These are phyloP conservation scores for Pharmacophagus antenor DNA, from an alignment of 2,888 invertebrate genomes.

Conservation along the genomic window DNA sequence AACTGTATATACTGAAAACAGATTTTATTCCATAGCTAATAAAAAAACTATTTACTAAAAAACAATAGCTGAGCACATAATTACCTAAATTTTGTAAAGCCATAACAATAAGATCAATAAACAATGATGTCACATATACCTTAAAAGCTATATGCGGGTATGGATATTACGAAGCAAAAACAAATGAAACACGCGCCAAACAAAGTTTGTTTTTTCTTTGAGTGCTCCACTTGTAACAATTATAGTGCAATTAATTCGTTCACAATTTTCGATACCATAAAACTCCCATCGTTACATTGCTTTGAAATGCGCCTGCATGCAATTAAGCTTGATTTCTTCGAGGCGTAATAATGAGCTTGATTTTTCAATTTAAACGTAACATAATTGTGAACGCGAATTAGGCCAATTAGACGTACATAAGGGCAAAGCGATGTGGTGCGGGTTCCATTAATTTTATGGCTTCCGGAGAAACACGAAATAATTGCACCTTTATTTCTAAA, in stretches of 20 bases:
- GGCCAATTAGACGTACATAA: conserved; percentile 56
- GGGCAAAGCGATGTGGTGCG: conserved; percentile 50
- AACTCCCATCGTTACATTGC: conserved; percentile 28
- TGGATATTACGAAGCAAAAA: conserved; percentile 37
- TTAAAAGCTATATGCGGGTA: conserved; percentile 15
- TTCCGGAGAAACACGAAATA: conserved; percentile 62
- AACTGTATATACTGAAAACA: too few relatives aligned
- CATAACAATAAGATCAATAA: conserved; percentile 5
- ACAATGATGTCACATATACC: conserved; percentile 23
- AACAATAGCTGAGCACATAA: background rate
- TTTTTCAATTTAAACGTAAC: conserved; percentile 52
- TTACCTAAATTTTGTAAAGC: background rate
- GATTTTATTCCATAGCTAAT: too few relatives aligned
- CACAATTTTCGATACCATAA: conserved; percentile 51
- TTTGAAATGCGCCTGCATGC: conserved; percentile 35
- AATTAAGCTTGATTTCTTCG: conserved; percentile 40
- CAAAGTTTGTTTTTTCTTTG: conserved; percentile 47
- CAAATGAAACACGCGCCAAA: conserved; percentile 33
- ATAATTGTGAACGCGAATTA: conserved; percentile 59
- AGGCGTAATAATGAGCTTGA: conserved; percentile 32
- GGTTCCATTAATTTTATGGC: conserved; percentile 63
- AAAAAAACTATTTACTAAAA: background rate
- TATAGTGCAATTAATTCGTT: conserved; percentile 60
- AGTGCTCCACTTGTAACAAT: conserved; percentile 55
- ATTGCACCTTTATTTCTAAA: conserved; percentile 55